Evolutionary conservation across 2,888 invertebrate species (phyloP), one percentile per base, ranked within the genome.

Genomic region (Agonopterix alstromeriana): DNA sequence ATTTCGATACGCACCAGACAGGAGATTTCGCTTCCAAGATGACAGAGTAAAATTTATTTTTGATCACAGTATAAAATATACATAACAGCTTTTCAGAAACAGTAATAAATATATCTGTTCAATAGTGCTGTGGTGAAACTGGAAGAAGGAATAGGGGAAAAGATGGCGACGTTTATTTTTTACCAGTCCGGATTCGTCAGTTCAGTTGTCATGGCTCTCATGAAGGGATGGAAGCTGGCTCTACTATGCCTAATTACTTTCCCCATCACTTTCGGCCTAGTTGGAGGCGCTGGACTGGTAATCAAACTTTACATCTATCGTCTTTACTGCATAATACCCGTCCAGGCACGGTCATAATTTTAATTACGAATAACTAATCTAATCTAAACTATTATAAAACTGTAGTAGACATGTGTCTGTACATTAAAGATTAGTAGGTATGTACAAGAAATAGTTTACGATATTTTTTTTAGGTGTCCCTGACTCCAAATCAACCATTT

Each of bases 131-230:
- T 94, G 0, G 83, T 91, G 2, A 94, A 94, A 79, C 84, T 96
- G 55, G 95, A 95, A 78, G 95, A 95, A 56, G 96, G 96, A 8
- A 91, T 96, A 42, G 96, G 95, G 0, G 96, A 96, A 71, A 96
- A 96, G 70, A 85, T 95, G 36, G 91, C 93, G 0, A 92, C 93
- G 54, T 94, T 95, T 61, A 68, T 93, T 5, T 93, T 93, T 71
- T 94, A 92, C 70, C 88, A 94, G 57, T 81, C 93, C 0, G 90
- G 93, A 0, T 94, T 94, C 66, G 49, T 94, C 8, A 91, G 93
- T 11, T 92, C 93, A 0, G 71, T 96, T n/a, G 82, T 91, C 2
- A 89, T 95, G 72, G 95, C 95, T 0, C 91, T 96, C 47, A 69
- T 90, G 1, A 92, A 92, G 66, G 96, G 96, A 7, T 97, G 96